Percentiles rank a stretch among this genome's conserved stretches.
These are phyloP conservation scores for Macrobrachium nipponense DNA, from an alignment of 1,140 invertebrate species.

Conservation along the genomic window DNA sequence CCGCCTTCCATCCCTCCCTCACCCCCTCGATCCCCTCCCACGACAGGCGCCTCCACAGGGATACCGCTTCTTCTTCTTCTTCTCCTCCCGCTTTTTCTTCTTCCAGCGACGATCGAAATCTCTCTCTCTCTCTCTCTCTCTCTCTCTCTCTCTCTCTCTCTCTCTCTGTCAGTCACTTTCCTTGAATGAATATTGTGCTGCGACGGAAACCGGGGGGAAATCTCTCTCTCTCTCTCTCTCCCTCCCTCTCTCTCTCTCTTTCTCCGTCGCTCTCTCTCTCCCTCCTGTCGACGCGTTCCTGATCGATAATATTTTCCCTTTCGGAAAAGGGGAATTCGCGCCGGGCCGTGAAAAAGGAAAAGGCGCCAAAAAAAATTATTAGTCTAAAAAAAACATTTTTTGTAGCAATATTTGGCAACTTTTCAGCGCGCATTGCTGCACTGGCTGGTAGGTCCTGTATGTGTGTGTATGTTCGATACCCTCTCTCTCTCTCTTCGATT, in stretches of 20 bases:
- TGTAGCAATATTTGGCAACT: slow-evolving; percentile 12
- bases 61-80: neutral
- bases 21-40: neutral
- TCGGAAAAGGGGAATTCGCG: neutral
- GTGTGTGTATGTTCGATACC: neutral
- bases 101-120: too few relatives aligned
- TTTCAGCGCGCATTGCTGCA: slow-evolving; percentile 24
- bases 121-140: too few relatives aligned
- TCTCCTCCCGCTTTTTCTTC: too few relatives aligned
- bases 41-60: neutral
- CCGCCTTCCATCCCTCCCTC: neutral
- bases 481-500: neutral
- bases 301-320: neutral
- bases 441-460: neutral
- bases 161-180: too few relatives aligned
- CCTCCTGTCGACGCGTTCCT: neutral
- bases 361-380: neutral
- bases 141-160: too few relatives aligned
- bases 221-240: too few relatives aligned
- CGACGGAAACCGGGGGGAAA: too few relatives aligned
- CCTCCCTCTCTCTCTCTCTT: too few relatives aligned
- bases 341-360: neutral
- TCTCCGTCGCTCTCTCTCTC: too few relatives aligned
- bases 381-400: too few relatives aligned
- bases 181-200: too few relatives aligned